These are phyloP conservation scores for Carterocephalus palaemon DNA, from an alignment of 2,888 invertebrate genomes.

Conservation along the genomic window DNA sequence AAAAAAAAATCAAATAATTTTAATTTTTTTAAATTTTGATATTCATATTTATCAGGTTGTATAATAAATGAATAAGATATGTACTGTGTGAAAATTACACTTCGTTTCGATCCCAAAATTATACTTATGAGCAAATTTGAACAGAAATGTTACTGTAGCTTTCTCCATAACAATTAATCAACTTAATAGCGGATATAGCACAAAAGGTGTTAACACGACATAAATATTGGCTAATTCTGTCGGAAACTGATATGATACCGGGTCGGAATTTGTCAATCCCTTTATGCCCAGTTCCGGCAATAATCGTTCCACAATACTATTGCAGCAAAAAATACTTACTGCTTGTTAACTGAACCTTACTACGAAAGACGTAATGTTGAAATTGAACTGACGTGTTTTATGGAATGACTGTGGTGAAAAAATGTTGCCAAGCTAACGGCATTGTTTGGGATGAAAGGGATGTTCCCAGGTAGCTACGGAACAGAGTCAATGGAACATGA, in stretches of 20 bases:
- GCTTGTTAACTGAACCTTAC: constrained; percentile 2
- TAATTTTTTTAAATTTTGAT: no score
- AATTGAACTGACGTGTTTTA: not conserved
- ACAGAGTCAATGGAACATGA: constrained; percentile 49
- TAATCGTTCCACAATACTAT: constrained; percentile 54
- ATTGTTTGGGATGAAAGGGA: constrained; percentile 58
- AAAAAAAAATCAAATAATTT: no score
- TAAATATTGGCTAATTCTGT: constrained; percentile 72
- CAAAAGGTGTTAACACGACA: constrained; percentile 64
- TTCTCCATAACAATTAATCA: constrained; percentile 22
- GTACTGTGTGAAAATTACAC: no score
- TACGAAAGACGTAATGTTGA: constrained; percentile 2
- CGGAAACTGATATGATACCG: constrained; percentile 73
- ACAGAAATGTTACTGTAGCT: constrained; percentile 6
- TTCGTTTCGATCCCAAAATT: no score
- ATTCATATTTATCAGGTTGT: no score
- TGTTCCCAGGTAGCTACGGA: constrained; percentile 59
- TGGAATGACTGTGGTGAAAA: constrained; percentile 49
- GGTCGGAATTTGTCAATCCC: constrained; percentile 60
- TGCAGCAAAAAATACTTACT: constrained; percentile 27
- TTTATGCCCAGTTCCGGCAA: constrained; percentile 71
- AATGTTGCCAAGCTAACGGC: constrained; percentile 37
- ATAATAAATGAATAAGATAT: no score
- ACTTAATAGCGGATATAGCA: constrained; percentile 55
- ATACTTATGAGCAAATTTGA: no score